phyloP scores from a whole-genome alignment of 2,797 vertebrate genomes.

The Myotis planiceps region DNA sequence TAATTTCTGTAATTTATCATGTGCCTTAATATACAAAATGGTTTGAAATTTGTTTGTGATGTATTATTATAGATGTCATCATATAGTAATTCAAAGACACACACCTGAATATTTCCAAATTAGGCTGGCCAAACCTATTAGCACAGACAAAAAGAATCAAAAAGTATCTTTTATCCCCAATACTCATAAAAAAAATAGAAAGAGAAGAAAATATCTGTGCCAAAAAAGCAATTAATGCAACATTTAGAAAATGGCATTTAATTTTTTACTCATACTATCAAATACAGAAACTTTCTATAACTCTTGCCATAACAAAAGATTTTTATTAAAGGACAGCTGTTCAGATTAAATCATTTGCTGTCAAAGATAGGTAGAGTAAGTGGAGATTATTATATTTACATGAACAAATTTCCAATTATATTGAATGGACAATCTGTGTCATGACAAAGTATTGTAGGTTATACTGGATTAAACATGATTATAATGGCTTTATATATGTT shows the following conservation, averaged over 20 bases:
- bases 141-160: not conserved
- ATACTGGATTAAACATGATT: constrained; percentile 7
- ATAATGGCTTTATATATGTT: not conserved
- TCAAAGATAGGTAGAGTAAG: not conserved
- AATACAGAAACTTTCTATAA: not conserved
- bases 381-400: not conserved
- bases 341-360: not conserved
- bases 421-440: not conserved
- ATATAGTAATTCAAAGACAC: not conserved
- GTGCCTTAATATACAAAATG: not conserved
- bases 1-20: constrained; percentile 1
- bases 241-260: constrained; percentile 29
- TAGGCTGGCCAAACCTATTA: not conserved
- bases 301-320: not conserved
- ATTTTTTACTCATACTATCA: not conserved
- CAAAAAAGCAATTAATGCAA: not conserved
- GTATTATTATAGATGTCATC: not conserved
- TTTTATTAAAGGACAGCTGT: not conserved
- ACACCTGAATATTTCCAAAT: constrained; percentile 31
- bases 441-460: constrained; percentile 12
- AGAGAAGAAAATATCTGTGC: not conserved
- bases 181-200: not conserved
- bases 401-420: not conserved
- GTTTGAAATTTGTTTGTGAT: not conserved
- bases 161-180: not conserved